Percentiles rank a stretch among this genome's conserved stretches.
Conservation (phyloP, 1,140 invertebrate genomes). For the Hylyphantes graminicola region DNA sequence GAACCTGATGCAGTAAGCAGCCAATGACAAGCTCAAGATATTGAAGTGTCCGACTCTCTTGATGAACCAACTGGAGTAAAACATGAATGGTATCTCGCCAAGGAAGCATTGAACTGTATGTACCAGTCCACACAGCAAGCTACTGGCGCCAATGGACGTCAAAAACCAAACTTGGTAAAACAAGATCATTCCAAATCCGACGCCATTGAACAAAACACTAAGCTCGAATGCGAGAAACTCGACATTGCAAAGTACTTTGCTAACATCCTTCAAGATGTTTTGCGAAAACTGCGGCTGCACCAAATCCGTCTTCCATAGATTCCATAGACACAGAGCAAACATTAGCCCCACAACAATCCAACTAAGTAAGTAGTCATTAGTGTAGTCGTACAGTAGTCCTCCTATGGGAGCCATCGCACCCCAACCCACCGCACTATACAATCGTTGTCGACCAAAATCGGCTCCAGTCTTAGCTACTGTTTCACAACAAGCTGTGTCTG, state of each 20-base stretch:
- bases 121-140: not conserved
- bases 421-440: conserved; percentile 19
- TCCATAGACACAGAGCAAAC: not conserved
- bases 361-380: not conserved
- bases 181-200: not conserved
- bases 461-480: conserved; percentile 1
- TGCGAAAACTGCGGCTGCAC: conserved; percentile 14
- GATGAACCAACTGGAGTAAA: conserved; percentile 82
- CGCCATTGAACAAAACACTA: conserved; percentile 22
- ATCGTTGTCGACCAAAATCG: conserved; percentile 27
- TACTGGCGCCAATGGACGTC: conserved; percentile 2
- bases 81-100: conserved; percentile 90
- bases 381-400: conserved; percentile 27
- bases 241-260: not conserved
- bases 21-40: conserved; percentile 83
- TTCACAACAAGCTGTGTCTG: conserved; percentile 46
- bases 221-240: conserved; percentile 16
- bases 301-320: conserved; percentile 16
- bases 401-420: conserved; percentile 5
- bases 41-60: conserved; percentile 84
- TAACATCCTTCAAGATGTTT: conserved; percentile 27
- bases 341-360: conserved; percentile 22
- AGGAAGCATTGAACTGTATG: conserved; percentile 76
- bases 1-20: conserved; percentile 78
- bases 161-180: conserved; percentile 15